Evolutionary conservation across 1,140 invertebrate species (phyloP).

Genomic region (Tyrophagus putrescentiae): DNA sequence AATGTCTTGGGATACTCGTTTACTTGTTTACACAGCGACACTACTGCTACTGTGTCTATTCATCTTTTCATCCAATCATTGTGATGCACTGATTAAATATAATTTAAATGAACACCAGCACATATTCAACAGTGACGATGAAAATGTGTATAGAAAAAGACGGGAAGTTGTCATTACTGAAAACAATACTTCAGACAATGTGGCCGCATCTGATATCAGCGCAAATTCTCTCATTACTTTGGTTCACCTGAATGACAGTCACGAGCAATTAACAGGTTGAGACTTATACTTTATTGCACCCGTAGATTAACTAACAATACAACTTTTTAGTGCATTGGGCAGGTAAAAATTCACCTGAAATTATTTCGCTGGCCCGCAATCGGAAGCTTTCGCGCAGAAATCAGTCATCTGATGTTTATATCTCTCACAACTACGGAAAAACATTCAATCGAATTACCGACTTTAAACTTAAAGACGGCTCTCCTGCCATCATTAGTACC

Average conservation of each 20-base stretch:
- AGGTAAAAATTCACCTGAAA: slow-evolving; percentile 38
- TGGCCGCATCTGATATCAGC: too few species aligned
- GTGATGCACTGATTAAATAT: too few species aligned
- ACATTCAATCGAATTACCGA: slow-evolving; percentile 45
- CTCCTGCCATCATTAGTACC: background rate
- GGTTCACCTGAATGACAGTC: slow-evolving; percentile 54
- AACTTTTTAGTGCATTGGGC: slow-evolving; percentile 14
- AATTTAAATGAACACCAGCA: too few species aligned
- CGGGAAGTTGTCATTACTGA: too few species aligned
- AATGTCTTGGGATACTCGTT: too few species aligned
- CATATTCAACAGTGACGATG: too few species aligned
- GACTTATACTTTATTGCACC: background rate
- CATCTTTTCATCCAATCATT: too few species aligned
- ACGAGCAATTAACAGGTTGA: slow-evolving; percentile 60
- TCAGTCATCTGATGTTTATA: slow-evolving; percentile 54
- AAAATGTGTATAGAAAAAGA: too few species aligned
- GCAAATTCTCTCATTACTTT: slow-evolving; percentile 10
- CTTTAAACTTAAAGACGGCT: background rate
- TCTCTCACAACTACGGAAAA: slow-evolving; percentile 70
- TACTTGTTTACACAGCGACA: too few species aligned
- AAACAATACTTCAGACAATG: too few species aligned
- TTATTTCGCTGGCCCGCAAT: slow-evolving; percentile 65
- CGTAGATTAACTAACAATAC: background rate
- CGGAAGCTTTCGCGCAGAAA: slow-evolving; percentile 29
- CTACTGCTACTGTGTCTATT: too few species aligned